Base-by-base conservation (phyloP, 2,888 invertebrate genomes). In the Liopterus haemorrhoidalis region DNA sequence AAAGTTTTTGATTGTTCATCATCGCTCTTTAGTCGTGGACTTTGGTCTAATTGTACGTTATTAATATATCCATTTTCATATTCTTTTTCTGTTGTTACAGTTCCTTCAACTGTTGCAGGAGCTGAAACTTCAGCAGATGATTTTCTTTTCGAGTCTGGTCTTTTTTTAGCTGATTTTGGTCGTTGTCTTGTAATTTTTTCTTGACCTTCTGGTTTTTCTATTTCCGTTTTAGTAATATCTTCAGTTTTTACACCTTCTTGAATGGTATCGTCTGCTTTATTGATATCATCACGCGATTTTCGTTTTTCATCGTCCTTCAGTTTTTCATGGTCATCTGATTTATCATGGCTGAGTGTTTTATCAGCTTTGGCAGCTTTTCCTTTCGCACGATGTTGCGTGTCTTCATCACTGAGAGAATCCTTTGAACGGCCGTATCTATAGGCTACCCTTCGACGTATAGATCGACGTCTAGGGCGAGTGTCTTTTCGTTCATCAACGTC, bases 401-500 rank as follows among this genome's bases (percentile, higher is more conserved):
- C 58, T 58, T 70, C 65, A 50, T 67, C 61, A 56, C 63, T 60
- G 50, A 66, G n/a, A n/a, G n/a, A n/a, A n/a, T n/a, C n/a, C n/a
- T n/a, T n/a, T n/a, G n/a, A n/a, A n/a, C n/a, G n/a, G 11, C 19
- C 35, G 18, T 15, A 18, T 4, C 35, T 21, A 12, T 36, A 16
- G 8, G 21, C 12, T 11, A 21, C 28, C 5, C 22, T 11, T 44
- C 31, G 20, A n/a, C 44, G 9, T 11, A 38, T 33, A 20, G 39
- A 25, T 32, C 24, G 22, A 32, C 44, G 24, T 27, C 28, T 42
- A 15, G 30, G 24, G 3, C 12, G 9, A 9, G 11, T 6, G 8
- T 11, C 15, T 15, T 33, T 33, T 5, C 16, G 30, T 18, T 20
- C 20, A 12, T 39, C 28, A 14, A 44, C 2, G 1, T 45, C 44